These are phyloP conservation scores for Calliphora vicina DNA, from an alignment of 1,140 invertebrate species.

Conservation along the genomic window DNA sequence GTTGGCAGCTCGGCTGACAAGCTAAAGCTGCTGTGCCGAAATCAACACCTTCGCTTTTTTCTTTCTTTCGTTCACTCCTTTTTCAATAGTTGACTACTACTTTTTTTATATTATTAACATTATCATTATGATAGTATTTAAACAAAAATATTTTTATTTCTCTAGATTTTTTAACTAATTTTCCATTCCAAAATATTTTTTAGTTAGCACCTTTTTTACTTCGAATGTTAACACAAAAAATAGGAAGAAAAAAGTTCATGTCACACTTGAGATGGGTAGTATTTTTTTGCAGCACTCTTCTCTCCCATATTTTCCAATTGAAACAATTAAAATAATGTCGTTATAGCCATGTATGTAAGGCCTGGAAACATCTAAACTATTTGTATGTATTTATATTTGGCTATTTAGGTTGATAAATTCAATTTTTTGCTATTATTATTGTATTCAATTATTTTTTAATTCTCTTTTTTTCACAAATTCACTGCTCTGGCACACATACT, in stretches of 20 bases:
- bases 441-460: constrained; percentile 12
- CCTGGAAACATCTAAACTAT: constrained; percentile 3
- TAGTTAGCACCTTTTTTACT: background rate
- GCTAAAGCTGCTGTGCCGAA: constrained; percentile 9
- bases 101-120: background rate
- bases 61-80: constrained; percentile 16
- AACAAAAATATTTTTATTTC: background rate
- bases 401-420: constrained; percentile 6
- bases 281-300: background rate
- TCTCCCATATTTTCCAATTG: constrained; percentile 4
- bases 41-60: constrained; percentile 34
- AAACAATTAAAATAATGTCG: background rate
- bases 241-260: constrained; percentile 6
- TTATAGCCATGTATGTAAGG: background rate
- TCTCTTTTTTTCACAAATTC: constrained; percentile 7
- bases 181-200: background rate
- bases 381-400: background rate
- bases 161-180: background rate
- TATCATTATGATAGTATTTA: too few species aligned
- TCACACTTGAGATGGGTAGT: constrained; percentile 12
- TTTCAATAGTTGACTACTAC: background rate
- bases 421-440: constrained; percentile 5
- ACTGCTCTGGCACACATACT: constrained; percentile 14
- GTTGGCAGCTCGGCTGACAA: background rate
- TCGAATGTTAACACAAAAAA: background rate